Evolutionary conservation across 1,140 invertebrate genomes (phyloP).

Genomic region (Papilio polytes): DNA sequence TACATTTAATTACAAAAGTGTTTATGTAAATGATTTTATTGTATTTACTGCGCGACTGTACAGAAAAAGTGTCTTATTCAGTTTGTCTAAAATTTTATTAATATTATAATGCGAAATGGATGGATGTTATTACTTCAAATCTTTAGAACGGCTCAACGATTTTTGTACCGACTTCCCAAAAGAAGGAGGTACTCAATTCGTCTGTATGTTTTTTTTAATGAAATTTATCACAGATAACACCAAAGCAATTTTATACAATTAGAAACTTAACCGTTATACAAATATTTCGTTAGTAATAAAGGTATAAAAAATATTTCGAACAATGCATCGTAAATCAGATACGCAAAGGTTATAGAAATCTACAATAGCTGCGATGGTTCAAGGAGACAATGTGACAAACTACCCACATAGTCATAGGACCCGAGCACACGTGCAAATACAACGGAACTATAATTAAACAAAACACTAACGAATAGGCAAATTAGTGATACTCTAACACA

Average conservation of each 20-base stretch:
- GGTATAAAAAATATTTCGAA: slow-evolving; percentile 8
- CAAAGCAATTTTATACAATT: background rate
- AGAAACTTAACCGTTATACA: background rate
- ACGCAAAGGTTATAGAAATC: slow-evolving; percentile 28
- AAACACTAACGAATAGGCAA: background rate
- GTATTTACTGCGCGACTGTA: background rate
- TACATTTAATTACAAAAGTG: slow-evolving; percentile 14
- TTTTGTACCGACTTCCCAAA: no score
- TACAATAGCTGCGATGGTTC: slow-evolving; percentile 29
- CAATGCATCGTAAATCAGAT: slow-evolving; percentile 14
- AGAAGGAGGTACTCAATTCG: no score
- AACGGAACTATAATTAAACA: background rate
- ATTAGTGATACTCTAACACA: background rate
- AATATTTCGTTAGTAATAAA: background rate
- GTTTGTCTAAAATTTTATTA: no score
- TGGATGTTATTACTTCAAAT: background rate
- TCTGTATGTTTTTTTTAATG: no score
- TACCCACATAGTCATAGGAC: slow-evolving; percentile 43
- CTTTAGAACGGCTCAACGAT: no score
- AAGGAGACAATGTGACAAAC: slow-evolving; percentile 30
- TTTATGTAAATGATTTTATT: background rate
- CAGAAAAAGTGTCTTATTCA: background rate
- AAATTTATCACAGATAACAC: no score
- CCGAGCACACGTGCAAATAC: background rate
- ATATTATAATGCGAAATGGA: no score